Evolutionary conservation across 2,888 invertebrate species (phyloP), one percentile per base, ranked within the genome.

Genomic region (Drosophila percnosoma): DNA sequence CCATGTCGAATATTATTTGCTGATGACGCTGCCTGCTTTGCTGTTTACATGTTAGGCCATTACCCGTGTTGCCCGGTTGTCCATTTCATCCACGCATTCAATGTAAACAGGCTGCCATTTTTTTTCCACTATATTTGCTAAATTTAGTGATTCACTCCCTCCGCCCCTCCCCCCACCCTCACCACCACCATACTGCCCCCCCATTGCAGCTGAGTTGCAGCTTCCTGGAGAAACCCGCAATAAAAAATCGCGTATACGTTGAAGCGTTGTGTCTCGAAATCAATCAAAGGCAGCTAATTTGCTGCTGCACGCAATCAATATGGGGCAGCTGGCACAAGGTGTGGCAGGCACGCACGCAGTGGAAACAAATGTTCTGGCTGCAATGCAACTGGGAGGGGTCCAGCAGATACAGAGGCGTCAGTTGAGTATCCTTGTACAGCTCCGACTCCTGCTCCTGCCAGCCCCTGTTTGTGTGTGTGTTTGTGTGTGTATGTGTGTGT

Each of bases 271-370:
- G 55, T 13, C 4, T 21, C 67, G 73, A 78, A 89, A 90, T 87
- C 87, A 87, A 87, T 87, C 87, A 87, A 75, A 78, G 85, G 64
- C 75, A 68, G 55, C 61, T 63, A 78, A 86, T 88, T 82, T 81
- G 76, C 66, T 81, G 76, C 63, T 64, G 75, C 87, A 90, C 82
- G 90, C 90, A 78, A 88, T 83, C 88, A 78, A 85, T 79, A 71
- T 64, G 51, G 6, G 18, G 59, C 42, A 34, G 18, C 31, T 55
- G 68, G 18, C 64, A 27, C 24, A 45, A 45, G 45, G 24, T 45
- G 24, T 45, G 40, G 59, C 49, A 33, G 38, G 34, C 31, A 49
- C 18, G 34, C 31, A 24, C 21, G 59, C 49, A 51, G 33, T 38
- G 24, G 31, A 15, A 33, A 40, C 29, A 61, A 38, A 53, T 21